Evolutionary conservation across 1,140 invertebrate species (phyloP), one percentile per base, ranked within the genome.

Genomic region (Drosophila rufa): DNA sequence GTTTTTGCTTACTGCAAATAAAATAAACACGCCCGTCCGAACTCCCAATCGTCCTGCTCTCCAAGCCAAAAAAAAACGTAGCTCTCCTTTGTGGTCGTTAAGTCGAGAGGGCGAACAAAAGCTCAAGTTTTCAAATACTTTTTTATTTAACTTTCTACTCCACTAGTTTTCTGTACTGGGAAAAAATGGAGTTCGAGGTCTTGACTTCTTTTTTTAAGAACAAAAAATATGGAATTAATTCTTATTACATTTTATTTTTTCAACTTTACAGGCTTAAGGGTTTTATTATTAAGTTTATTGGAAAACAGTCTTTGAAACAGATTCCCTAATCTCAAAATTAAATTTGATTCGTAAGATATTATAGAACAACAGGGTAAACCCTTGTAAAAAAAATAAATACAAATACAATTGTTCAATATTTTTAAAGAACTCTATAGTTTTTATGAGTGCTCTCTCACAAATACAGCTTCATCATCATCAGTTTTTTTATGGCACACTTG

Each of bases 41-140:
- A 42, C 46, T 68, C 40, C 4, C 45, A 50, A 40, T 51, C 25
- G 25, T 40, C 62, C 25, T 30, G 45, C n/a, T 17, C n/a, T 19
- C 11, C 19, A 22, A 22, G 17, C 12, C 1, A 45, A 46, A 30
- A 65, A 48, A 22, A 66, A 15, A n/a, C 51, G 42, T 27, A 36
- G 22, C 42, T 9, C n/a, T 64, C 58, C 45, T 57, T 53, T 48
- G 48, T 60, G 36, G 47, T 77, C 82, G 73, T 78, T 87, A 75
- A 80, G 80, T 89, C 73, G 79, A 80, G 70, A 67, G 62, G 79
- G 79, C 71, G 79, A 78, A 80, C 79, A 79, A 86, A 87, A 86
- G 84, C 86, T 83, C 60, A 86, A 86, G 80, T 82, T 83, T 70
- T 73, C 46, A 51, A 69, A 67, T 77, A 80, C 68, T 74, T 84